These are phyloP conservation scores for Blastomussa wellsi DNA, from an alignment of 92 coral and sea anemone genomes.

Conservation along the genomic window DNA sequence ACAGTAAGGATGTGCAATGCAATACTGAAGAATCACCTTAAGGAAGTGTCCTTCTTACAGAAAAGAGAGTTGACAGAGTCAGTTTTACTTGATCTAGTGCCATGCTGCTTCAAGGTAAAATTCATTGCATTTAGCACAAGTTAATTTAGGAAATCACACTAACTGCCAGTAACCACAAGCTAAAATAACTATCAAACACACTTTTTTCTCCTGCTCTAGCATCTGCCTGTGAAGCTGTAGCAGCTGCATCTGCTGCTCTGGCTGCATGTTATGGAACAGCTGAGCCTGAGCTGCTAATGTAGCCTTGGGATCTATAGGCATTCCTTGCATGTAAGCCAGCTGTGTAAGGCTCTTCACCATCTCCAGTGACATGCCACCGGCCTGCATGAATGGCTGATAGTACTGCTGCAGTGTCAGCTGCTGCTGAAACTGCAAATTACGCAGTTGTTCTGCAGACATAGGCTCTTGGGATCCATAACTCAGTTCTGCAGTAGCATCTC, in stretches of 20 bases:
- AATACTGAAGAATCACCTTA: no score
- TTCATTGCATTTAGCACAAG: no score
- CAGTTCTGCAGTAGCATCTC: conserved; percentile 12
- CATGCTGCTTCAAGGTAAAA: no score
- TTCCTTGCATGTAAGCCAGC: conserved; percentile 47
- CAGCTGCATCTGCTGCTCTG: conserved; percentile 63
- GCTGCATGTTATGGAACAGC: conserved; percentile 42
- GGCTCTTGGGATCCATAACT: conserved; percentile 45
- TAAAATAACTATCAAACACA: neutral
- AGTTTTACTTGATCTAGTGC: no score
- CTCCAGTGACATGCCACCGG: conserved; percentile 46
- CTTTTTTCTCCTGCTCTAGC: conserved; percentile 60
- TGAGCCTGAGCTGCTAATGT: conserved; percentile 46
- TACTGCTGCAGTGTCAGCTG: conserved; percentile 43
- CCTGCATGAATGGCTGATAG: conserved; percentile 51
- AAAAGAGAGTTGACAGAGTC: no score
- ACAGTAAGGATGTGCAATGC: no score
- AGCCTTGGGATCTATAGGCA: conserved; percentile 49
- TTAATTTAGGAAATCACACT: no score
- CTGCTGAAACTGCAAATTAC: conserved; percentile 53
- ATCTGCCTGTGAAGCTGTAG: conserved; percentile 57
- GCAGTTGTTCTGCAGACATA: conserved; percentile 61
- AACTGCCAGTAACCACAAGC: no score
- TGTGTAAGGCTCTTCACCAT: conserved; percentile 42
- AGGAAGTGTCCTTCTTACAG: no score